These are phyloP conservation scores for Bombus sibiricus DNA, from an alignment of 1,140 invertebrate genomes.

Conservation along the genomic window DNA sequence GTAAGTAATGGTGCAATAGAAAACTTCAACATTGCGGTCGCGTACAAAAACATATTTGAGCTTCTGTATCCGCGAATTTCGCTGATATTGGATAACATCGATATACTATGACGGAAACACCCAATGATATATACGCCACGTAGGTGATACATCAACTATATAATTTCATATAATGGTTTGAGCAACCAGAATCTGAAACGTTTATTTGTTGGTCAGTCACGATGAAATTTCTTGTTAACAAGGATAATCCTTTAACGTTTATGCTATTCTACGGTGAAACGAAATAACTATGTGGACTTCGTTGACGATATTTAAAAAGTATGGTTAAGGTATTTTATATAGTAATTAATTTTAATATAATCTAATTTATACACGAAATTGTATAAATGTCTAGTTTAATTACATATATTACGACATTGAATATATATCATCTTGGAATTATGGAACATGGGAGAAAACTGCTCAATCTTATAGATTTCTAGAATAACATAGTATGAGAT, in stretches of 20 bases:
- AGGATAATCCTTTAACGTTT: background rate
- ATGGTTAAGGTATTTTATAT: background rate
- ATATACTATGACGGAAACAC: conserved; percentile 11
- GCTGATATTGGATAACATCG: conserved; percentile 9
- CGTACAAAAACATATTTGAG: conserved; percentile 30
- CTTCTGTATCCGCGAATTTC: background rate
- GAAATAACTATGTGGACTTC: too few relatives aligned
- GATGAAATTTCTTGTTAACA: background rate
- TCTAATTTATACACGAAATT: background rate
- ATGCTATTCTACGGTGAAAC: too few relatives aligned
- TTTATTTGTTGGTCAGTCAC: conserved; percentile 1
- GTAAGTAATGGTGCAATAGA: background rate
- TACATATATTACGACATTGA: too few relatives aligned
- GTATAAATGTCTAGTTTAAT: too few relatives aligned
- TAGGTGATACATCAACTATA: conserved; percentile 16
- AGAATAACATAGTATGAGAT: background rate
- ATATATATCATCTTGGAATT: too few relatives aligned
- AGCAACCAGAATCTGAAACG: background rate
- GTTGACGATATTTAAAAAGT: background rate
- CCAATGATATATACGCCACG: background rate
- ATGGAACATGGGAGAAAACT: too few relatives aligned
- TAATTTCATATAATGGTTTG: conserved; percentile 15
- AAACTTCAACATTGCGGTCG: conserved; percentile 3
- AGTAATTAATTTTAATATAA: background rate
- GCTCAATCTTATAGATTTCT: background rate